Evolutionary conservation across 2,113 vertebrate genomes (phyloP).

Genomic region (Pluvianellus socialis): DNA sequence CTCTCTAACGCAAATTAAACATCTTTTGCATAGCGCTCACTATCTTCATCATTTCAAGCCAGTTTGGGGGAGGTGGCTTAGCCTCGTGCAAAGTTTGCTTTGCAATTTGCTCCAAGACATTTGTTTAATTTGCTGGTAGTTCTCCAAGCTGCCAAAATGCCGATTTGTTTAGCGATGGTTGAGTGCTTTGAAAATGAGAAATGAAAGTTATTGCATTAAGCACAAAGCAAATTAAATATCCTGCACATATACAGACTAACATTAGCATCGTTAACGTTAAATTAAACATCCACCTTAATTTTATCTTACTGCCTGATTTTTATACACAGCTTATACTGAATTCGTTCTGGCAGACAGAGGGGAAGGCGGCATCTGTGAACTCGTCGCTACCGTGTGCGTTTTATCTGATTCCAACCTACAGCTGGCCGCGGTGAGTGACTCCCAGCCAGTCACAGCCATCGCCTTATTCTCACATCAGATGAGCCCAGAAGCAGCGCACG

Average conservation of each 20-base stretch:
- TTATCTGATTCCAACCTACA: not conserved
- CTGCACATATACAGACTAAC: not conserved
- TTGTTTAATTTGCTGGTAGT: not conserved
- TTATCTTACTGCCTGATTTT: not conserved
- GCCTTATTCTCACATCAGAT: rapidly evolving
- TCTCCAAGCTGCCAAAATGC: not conserved
- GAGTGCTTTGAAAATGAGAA: not conserved
- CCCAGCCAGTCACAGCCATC: not conserved
- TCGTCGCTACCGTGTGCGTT: not conserved
- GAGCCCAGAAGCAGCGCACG: not conserved
- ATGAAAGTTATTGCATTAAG: not conserved
- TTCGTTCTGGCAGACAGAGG: not conserved
- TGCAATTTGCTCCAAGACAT: not conserved
- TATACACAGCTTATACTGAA: not conserved
- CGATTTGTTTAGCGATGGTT: not conserved
- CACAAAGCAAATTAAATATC: not conserved
- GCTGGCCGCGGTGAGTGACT: rapidly evolving
- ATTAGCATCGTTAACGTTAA: not conserved
- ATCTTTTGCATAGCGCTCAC: not conserved
- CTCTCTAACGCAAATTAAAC: not conserved
- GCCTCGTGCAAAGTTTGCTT: not conserved
- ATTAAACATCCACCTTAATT: not conserved
- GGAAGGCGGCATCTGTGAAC: not conserved
- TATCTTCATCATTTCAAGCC: not conserved
- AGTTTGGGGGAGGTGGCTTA: not conserved